These are phyloP conservation scores for Percina caprodes DNA, from an alignment of 2,113 vertebrate genomes.

Conservation along the genomic window DNA sequence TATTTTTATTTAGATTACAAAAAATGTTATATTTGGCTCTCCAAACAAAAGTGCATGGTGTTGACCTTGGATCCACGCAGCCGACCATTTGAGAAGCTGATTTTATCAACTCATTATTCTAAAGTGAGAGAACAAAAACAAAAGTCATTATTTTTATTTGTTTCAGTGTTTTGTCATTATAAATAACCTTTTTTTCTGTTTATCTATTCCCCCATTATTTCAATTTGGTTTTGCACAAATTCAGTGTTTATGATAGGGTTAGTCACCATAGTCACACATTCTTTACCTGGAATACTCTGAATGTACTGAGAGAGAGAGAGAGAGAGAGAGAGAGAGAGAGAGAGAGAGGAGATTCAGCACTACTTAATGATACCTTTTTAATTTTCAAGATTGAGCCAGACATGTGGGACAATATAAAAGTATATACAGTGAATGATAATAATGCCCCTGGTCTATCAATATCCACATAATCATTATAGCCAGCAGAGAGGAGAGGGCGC, in stretches of 20 bases:
- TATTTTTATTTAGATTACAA: constrained; percentile 9
- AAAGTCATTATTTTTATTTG: not conserved
- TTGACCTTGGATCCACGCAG: constrained; percentile 36
- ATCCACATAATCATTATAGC: constrained; percentile 79
- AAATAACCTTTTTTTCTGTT: not conserved
- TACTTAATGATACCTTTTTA: constrained; percentile 61
- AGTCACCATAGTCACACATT: constrained; percentile 3
- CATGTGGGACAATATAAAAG: constrained; percentile 71
- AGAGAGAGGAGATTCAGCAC: constrained; percentile 16
- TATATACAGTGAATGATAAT: constrained; percentile 75
- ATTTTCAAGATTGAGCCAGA: constrained; percentile 54
- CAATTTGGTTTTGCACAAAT: constrained; percentile 1
- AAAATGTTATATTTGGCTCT: constrained; percentile 18
- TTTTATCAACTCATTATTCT: constrained; percentile 24
- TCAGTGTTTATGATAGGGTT: not conserved
- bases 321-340: not conserved
- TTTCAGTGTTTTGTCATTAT: not conserved
- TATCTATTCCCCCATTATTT: not conserved
- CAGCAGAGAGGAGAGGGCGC: constrained; percentile 71
- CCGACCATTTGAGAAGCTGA: constrained; percentile 14
- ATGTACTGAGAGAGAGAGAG: not conserved
- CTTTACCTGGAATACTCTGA: constrained; percentile 14
- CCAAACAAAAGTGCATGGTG: constrained; percentile 18
- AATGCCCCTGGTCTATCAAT: constrained; percentile 79
- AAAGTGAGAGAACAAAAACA: not conserved